Percentiles rank a stretch among this genome's conserved stretches.
phyloP scores from a whole-genome alignment of 1,140 invertebrate genomes.

The Diorhabda carinulata region DNA sequence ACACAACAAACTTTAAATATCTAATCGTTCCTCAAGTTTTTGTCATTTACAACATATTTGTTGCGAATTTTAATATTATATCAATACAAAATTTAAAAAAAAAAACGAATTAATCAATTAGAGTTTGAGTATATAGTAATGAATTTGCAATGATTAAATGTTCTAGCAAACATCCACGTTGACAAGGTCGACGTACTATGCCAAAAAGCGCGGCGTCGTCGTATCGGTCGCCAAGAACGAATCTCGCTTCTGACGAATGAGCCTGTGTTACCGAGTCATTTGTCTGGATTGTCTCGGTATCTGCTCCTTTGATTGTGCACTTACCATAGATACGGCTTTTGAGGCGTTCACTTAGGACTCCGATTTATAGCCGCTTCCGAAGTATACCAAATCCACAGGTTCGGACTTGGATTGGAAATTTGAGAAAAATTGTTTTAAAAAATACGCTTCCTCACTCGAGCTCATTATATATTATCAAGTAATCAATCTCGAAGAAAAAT shows the following conservation, averaged over 20 bases:
- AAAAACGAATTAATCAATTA: too few species aligned
- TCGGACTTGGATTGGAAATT: too few species aligned
- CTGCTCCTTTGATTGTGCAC: slow-evolving; percentile 29
- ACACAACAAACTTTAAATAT: too few species aligned
- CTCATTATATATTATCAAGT: too few species aligned
- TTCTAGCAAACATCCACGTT: neutral
- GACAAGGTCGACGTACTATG: neutral
- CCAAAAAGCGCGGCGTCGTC: neutral
- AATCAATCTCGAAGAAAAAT: too few species aligned
- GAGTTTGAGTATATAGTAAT: neutral
- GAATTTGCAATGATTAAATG: neutral
- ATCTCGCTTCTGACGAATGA: slow-evolving; percentile 22
- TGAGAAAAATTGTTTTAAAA: too few species aligned
- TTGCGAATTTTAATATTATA: too few species aligned
- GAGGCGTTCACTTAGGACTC: slow-evolving; percentile 20
- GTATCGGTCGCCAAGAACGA: slow-evolving; percentile 12
- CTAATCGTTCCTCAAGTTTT: too few species aligned
- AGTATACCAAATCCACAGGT: neutral
- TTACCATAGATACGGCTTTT: slow-evolving; percentile 27
- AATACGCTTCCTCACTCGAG: too few species aligned
- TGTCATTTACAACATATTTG: too few species aligned
- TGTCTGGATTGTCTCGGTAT: slow-evolving; percentile 32
- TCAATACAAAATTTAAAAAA: too few species aligned
- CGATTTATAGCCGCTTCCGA: slow-evolving; percentile 10
- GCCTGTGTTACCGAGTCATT: slow-evolving; percentile 27